Base-by-base conservation (phyloP, 53 echinoderm and acorn worm genomes). In the Zoroaster sp. region DNA sequence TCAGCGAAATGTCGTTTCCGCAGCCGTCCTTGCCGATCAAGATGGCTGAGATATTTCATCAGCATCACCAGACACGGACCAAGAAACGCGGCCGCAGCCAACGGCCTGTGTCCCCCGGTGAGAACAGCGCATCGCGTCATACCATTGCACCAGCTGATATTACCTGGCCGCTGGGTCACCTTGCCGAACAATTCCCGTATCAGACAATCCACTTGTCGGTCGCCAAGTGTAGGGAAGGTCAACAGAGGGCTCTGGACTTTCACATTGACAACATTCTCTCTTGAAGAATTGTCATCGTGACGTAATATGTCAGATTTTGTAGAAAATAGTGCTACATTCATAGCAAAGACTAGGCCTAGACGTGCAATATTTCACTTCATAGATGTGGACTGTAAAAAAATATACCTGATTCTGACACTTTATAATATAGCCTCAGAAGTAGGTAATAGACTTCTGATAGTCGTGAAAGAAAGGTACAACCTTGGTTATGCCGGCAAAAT, bases 211-310 rank as follows among this genome's bases (percentile, higher is more conserved):
- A 81, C 25, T 32, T 67, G 11, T 81, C 81, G 12, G 81, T 81
- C 23, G 67, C 36, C 31, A 66, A 81, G 55, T 55, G 81, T 32
- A 67, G 67, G 18, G 66, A 81, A 41, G 42, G 30, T 38, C 81
- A 81, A 44, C 81, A 81, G 81, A 81, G 81, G 67, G 81, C 81
- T 32, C 81, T 66, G 41, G 67, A 67, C 66, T 81, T 66, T 55
- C 66, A 81, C 21, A 67, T 81, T 42, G 81, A 81, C 81, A 81
- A 67, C 38, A 65, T 81, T 43, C 33, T 81, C 13, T 81, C 81
- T 67, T 81, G 44, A 81, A 78, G 54, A 18, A 11, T 15, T 36
- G 23, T 17, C 54, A 21, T 5, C 5, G 1, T 30, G 10, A 4
- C 7, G 34, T 33, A 11, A 10, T 39, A 14, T 73, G 73, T 40